Evolutionary conservation across 2,888 invertebrate genomes (phyloP).

Genomic region (Pharmacophagus antenor): DNA sequence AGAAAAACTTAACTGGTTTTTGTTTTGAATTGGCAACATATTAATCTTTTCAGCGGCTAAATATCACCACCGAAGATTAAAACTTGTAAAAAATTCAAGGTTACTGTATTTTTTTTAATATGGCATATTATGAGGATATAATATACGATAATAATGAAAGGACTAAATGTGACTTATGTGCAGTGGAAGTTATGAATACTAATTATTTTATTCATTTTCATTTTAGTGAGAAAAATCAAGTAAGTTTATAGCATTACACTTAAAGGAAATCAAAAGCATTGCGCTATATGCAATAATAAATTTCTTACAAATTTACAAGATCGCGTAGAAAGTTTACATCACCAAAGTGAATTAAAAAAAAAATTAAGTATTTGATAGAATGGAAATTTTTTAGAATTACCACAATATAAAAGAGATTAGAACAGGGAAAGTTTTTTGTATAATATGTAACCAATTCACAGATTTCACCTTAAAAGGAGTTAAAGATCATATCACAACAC

Average conservation of each 20-base stretch:
- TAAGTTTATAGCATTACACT: slow-evolving; percentile 38
- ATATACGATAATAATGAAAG: slow-evolving; percentile 37
- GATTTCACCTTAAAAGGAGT: slow-evolving; percentile 38
- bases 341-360: slow-evolving; percentile 35
- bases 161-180: slow-evolving; percentile 47
- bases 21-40: too few relatives aligned
- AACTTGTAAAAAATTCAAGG: too few relatives aligned
- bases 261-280: slow-evolving; percentile 33
- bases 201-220: slow-evolving; percentile 42
- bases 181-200: slow-evolving; percentile 38
- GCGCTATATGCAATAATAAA: slow-evolving; percentile 41
- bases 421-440: slow-evolving; percentile 37
- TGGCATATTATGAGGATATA: slow-evolving; percentile 52
- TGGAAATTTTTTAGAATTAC: slow-evolving; percentile 45
- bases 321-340: slow-evolving; percentile 41
- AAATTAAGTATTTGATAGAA: slow-evolving; percentile 42
- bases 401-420: slow-evolving; percentile 34
- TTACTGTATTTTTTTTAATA: slow-evolving; percentile 13
- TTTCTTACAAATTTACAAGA: slow-evolving; percentile 30
- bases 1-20: too few relatives aligned
- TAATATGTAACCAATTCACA: slow-evolving; percentile 42
- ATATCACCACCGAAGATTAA: too few relatives aligned
- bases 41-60: too few relatives aligned
- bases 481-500: slow-evolving; percentile 39
- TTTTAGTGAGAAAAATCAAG: slow-evolving; percentile 40